Evolutionary conservation across 2,113 vertebrate species (phyloP).

Genomic region (Nicator chloris): DNA sequence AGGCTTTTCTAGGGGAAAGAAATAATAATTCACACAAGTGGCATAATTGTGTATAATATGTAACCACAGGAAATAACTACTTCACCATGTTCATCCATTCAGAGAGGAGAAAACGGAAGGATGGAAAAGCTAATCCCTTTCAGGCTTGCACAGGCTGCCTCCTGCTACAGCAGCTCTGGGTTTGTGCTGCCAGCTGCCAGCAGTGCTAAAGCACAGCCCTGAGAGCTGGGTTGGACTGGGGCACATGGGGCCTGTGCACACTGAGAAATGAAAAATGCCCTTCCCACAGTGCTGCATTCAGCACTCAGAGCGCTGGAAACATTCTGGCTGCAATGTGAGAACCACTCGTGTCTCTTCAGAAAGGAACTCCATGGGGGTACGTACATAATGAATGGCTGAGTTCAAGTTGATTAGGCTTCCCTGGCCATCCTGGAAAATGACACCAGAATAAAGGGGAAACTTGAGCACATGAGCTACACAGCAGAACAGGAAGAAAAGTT

Average conservation of each 20-base stretch:
- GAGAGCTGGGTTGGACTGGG: background rate
- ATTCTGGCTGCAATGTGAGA: background rate
- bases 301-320: background rate
- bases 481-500: background rate
- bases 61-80: conserved; percentile 42
- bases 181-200: background rate
- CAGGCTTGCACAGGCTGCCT: background rate
- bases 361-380: background rate
- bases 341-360: background rate
- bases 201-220: background rate
- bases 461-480: background rate
- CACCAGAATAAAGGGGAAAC: background rate
- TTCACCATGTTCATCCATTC: conserved; percentile 25
- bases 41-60: conserved; percentile 44
- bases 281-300: background rate
- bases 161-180: background rate
- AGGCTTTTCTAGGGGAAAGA: background rate
- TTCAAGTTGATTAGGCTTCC: background rate
- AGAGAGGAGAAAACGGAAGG: conserved; percentile 47
- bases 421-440: background rate
- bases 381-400: background rate
- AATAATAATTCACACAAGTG: background rate
- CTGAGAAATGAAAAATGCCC: background rate
- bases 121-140: conserved; percentile 1
- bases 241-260: background rate